Percentiles rank a stretch among this genome's conserved stretches.
Conservation (phyloP, 2,888 invertebrate genomes). For the Noctua fimbriata region DNA sequence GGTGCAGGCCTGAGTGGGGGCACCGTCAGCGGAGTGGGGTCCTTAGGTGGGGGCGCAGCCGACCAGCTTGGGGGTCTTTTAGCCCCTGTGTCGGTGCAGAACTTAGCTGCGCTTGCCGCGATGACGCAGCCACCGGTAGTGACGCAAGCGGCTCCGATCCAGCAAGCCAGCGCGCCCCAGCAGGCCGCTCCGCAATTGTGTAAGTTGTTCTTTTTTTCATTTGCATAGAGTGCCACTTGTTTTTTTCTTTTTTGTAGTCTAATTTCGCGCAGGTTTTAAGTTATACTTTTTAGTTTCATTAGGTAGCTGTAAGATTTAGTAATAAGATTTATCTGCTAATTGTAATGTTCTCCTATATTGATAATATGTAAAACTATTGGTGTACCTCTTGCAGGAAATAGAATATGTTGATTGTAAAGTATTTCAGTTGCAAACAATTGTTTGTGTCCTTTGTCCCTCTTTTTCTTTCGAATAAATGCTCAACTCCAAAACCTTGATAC, state of each 20-base stretch:
- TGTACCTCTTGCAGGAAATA: background rate
- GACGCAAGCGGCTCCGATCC: constrained; percentile 87
- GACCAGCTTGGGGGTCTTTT: constrained; percentile 96
- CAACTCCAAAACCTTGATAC: constrained; percentile 1
- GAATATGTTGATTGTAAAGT: background rate
- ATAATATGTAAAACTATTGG: background rate
- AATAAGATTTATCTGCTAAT: constrained; percentile 9
- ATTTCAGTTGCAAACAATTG: background rate
- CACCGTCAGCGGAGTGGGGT: constrained; percentile 77
- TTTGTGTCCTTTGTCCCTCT: background rate
- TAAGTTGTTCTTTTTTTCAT: constrained; percentile 75
- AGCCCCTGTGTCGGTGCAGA: constrained; percentile 97
- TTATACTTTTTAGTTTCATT: constrained; percentile 16
- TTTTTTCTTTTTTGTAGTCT: constrained; percentile 27
- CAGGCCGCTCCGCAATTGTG: constrained; percentile 84
- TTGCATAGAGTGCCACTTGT: constrained; percentile 51
- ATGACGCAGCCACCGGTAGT: constrained; percentile 92
- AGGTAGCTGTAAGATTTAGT: constrained; percentile 29
- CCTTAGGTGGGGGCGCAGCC: constrained; percentile 91
- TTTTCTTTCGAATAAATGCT: background rate
- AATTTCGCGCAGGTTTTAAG: constrained; percentile 16
- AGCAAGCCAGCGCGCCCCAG: constrained; percentile 84
- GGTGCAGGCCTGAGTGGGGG: constrained; percentile 87
- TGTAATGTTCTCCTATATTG: constrained; percentile 1
- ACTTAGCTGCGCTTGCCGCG: constrained; percentile 96